Base-by-base conservation (phyloP, 2,888 invertebrate species). In the Xanthorhoe spadicearia region DNA sequence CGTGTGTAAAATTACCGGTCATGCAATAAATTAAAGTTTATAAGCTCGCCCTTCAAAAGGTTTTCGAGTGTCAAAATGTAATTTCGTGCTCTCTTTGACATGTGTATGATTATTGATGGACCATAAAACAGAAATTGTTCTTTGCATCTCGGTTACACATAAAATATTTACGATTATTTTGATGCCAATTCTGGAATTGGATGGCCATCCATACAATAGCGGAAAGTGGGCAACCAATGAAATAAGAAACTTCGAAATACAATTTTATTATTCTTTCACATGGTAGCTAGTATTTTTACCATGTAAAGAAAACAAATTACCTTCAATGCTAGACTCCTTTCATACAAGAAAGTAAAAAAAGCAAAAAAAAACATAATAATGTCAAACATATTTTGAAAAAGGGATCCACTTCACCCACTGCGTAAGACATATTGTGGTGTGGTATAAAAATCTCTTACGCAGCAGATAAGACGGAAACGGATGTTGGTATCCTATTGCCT, bases 11-110 rank as follows among this genome's bases (percentile, higher is more conserved):
- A 87, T 91, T 90, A 87, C 87, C 75, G 81, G 76, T 78, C 82
- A 75, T 73, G 77, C 82, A 82, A 86, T 89, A 90, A 90, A 92
- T 92, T 88, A 79, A n/a, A 77, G 79, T 84, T 85, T 83, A 84
- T 75, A 80, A 79, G 78, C 78, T 76, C 69, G 65, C 74, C 76
- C 71, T 79, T 79, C 73, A 73, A 78, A 73, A 64, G 63, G 62
- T 68, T 73, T 74, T 76, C 68, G 77, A 78, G 75, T 77, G 78
- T 77, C 76, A 79, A 76, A 83, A 84, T 77, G 77, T 85, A 80
- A 83, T 84, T 83, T 83, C 79, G 81, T 82, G 64, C 68, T 66
- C 68, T 66, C 69, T 68, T 64, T 70, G 73, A 74, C 74, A 71
- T 71, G 70, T 64, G 70, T 62, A 68, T 65, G 66, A 63, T 43